Conservation (phyloP, 2,888 invertebrate species). For the Chrysotoxum bicinctum region DNA sequence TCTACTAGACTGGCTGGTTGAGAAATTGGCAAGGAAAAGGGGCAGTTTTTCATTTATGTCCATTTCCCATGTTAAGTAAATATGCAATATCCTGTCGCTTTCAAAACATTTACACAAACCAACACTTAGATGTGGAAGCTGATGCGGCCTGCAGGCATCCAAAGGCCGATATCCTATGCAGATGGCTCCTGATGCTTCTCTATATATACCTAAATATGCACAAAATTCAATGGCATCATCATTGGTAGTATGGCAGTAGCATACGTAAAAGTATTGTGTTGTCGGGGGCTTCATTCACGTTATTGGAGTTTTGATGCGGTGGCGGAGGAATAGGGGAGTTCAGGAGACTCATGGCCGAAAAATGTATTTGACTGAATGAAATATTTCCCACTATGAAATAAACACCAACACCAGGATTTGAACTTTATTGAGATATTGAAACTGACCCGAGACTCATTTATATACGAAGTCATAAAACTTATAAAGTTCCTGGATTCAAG, state of each 20-base stretch:
- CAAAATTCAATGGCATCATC: conserved; percentile 59
- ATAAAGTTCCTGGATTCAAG: too few relatives aligned
- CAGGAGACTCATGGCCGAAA: not conserved
- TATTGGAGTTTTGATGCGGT: conserved; percentile 50
- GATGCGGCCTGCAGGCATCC: conserved; percentile 66
- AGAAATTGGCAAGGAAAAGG: conserved; percentile 44
- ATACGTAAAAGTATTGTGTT: not conserved
- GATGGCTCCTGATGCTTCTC: conserved; percentile 42
- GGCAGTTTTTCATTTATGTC: conserved; percentile 74
- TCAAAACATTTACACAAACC: conserved; percentile 72
- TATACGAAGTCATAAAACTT: too few relatives aligned
- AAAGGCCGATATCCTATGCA: conserved; percentile 67
- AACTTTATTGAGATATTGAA: too few relatives aligned
- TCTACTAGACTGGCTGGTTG: not conserved
- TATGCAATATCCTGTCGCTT: conserved; percentile 74
- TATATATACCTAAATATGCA: not conserved
- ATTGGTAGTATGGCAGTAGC: conserved; percentile 8
- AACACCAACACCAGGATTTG: too few relatives aligned
- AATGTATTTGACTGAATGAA: not conserved
- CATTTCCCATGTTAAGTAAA: conserved; percentile 75
- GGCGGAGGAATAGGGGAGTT: conserved; percentile 11
- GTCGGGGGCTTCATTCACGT: conserved; percentile 39
- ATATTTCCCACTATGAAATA: too few relatives aligned
- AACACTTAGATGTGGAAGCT: conserved; percentile 48
- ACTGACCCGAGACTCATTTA: too few relatives aligned